Conservation (phyloP, 2,888 invertebrate species). For the Melanostoma mellinum region DNA sequence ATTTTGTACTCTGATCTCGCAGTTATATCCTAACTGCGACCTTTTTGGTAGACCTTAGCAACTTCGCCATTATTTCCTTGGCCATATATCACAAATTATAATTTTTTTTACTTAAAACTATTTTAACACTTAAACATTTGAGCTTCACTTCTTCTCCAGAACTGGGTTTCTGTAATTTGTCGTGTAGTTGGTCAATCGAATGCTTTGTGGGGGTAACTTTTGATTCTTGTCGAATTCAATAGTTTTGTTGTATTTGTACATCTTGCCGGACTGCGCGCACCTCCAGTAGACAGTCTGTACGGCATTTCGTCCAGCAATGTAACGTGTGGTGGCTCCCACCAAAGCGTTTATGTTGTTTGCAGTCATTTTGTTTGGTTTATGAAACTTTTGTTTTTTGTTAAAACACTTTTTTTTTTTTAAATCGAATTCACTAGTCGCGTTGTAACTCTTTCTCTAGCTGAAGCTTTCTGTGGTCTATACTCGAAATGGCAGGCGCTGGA, state of each 20-base stretch:
- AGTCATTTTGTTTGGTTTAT: slow-evolving; percentile 56
- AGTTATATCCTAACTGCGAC: slow-evolving; percentile 32
- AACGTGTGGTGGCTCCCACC: slow-evolving; percentile 88
- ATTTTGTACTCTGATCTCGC: slow-evolving; percentile 67
- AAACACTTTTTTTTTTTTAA: slow-evolving; percentile 18
- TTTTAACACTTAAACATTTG: slow-evolving; percentile 1
- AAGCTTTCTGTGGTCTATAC: slow-evolving; percentile 64
- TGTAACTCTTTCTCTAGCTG: slow-evolving; percentile 43
- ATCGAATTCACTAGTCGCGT: slow-evolving; percentile 3
- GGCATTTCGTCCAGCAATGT: slow-evolving; percentile 88
- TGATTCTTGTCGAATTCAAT: slow-evolving; percentile 84
- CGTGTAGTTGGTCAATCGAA: slow-evolving; percentile 80
- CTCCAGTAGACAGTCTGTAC: slow-evolving; percentile 91
- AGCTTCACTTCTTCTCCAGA: slow-evolving; percentile 24
- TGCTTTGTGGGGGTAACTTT: slow-evolving; percentile 81
- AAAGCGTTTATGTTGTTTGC: slow-evolving; percentile 82
- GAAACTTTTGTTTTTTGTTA: slow-evolving; percentile 6
- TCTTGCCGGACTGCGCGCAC: slow-evolving; percentile 83
- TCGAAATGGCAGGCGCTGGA: slow-evolving; percentile 30
- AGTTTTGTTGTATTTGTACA: slow-evolving; percentile 84
- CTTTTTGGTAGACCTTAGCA: slow-evolving; percentile 68
- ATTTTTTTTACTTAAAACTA: slow-evolving; percentile 1
- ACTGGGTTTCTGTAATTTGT: slow-evolving; percentile 74
- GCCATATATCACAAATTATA: slow-evolving; percentile 17
- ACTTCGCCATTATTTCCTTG: slow-evolving; percentile 29